Base-by-base conservation (phyloP, 1,140 invertebrate genomes). In the Andrena cerasifolii region DNA sequence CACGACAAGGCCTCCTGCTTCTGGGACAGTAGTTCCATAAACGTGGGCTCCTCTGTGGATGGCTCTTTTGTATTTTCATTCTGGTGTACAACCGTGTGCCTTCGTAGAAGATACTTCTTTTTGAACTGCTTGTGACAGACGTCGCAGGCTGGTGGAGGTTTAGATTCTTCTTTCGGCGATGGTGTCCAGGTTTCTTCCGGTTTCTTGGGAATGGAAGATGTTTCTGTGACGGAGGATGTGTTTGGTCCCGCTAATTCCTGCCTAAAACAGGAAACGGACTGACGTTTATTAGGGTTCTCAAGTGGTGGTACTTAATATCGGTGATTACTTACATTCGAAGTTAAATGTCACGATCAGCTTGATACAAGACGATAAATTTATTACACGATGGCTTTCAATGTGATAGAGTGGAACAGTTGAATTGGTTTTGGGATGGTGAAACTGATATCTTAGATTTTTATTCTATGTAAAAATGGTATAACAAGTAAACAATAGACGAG, bases 251-350 rank as follows among this genome's bases (percentile, higher is more conserved):
- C 36, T 18, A 6, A 3, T 51, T 49, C 24, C 1, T 53, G 18
- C 80, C 89, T 90, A 88, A 84, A 90, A 90, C 89, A 90, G 58
- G 79, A 66, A 80, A 70, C 75, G 8, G 18, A 5, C 28, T 53
- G 12, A 66, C n/a, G 36, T 86, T 86, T 85, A 86, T 86, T 85
- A 80, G 51, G 26, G 72, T 80, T 83, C 77, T 12, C 58, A 59
- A 10, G 16, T 45, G 16, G 14, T 36, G 12, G 3, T 45, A 40
- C 2, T 72, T 28, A 8, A 7, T 24, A 40, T 56, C 31, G 24
- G 21, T 71, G 45, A 65, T 59, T 84, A 84, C 83, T 84, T 84
- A 84, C 83, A 77, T 76, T 83, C 66, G 0, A 61, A 63, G 53
- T 28, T 73, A 83, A 83, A 51, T 67, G 47, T 83, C 63, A 66